These are phyloP conservation scores for Eupsilia transversa DNA, from an alignment of 2,888 invertebrate genomes.

Conservation along the genomic window DNA sequence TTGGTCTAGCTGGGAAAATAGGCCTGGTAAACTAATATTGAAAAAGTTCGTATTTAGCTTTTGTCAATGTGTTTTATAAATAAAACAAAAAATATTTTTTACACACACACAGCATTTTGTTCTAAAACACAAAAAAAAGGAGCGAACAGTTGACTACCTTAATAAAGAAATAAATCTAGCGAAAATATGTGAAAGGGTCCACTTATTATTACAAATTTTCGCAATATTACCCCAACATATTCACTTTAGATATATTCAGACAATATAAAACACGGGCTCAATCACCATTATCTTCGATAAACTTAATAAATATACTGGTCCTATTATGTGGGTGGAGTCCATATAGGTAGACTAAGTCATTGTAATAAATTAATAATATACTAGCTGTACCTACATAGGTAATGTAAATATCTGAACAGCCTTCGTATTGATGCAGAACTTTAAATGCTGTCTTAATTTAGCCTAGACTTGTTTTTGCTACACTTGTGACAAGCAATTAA, in stretches of 20 bases:
- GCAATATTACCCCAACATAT: background rate
- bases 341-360: conserved; percentile 4
- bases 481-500: conserved; percentile 9
- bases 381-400: background rate
- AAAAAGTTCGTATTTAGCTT: background rate
- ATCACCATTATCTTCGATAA: background rate
- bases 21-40: background rate
- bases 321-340: conserved; percentile 20
- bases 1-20: background rate
- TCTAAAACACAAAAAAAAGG: too few relatives aligned
- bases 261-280: background rate
- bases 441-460: conserved; percentile 26
- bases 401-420: conserved; percentile 13
- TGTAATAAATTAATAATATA: conserved; percentile 33
- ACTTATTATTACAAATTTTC: background rate
- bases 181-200: too few relatives aligned
- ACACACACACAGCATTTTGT: too few relatives aligned
- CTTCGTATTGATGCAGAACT: conserved; percentile 29
- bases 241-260: background rate
- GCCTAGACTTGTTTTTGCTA: conserved; percentile 7
- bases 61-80: background rate
- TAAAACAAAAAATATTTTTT: background rate
- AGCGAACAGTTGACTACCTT: too few relatives aligned
- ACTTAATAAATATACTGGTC: conserved; percentile 24
- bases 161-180: too few relatives aligned